Evolutionary conservation across 2,888 invertebrate genomes (phyloP).

Genomic region (Ochlodes sylvanus): DNA sequence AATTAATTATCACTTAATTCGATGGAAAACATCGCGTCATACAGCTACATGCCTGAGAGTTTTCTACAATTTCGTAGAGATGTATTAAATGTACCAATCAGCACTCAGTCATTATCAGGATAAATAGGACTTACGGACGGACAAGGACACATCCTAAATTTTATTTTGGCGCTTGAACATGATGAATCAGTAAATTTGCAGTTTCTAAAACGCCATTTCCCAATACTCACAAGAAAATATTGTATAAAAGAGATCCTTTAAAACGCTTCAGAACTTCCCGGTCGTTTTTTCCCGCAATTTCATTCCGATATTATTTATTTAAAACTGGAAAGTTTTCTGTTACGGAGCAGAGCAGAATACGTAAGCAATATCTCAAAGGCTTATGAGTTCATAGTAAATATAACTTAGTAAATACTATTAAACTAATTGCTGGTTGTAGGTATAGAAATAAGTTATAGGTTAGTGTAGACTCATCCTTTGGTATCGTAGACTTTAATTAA

Average conservation of each 20-base stretch:
- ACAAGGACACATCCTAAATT: no score
- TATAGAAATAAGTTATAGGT: background rate
- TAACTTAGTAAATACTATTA: constrained; percentile 1
- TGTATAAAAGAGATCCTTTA: background rate
- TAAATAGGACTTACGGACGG: no score
- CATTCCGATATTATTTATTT: constrained; percentile 30
- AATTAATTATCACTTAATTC: no score
- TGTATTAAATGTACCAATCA: no score
- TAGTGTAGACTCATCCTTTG: background rate
- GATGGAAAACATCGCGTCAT: no score
- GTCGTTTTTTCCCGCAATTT: constrained; percentile 14
- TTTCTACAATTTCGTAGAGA: no score
- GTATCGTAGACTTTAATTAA: no score
- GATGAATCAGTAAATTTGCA: background rate
- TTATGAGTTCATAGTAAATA: constrained; percentile 9
- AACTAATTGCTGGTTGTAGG: background rate
- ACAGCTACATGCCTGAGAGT: no score
- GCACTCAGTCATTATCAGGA: no score
- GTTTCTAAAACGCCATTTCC: background rate
- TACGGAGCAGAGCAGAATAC: constrained; percentile 18
- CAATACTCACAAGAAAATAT: constrained; percentile 11
- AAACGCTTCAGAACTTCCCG: constrained; percentile 9
- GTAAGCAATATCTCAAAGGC: constrained; percentile 20
- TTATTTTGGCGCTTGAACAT: no score
- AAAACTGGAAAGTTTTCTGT: constrained; percentile 25